Percentiles rank a stretch among this genome's conserved stretches.
These are phyloP conservation scores for Maconellicoccus hirsutus DNA, from an alignment of 1,140 invertebrate genomes.

Conservation along the genomic window DNA sequence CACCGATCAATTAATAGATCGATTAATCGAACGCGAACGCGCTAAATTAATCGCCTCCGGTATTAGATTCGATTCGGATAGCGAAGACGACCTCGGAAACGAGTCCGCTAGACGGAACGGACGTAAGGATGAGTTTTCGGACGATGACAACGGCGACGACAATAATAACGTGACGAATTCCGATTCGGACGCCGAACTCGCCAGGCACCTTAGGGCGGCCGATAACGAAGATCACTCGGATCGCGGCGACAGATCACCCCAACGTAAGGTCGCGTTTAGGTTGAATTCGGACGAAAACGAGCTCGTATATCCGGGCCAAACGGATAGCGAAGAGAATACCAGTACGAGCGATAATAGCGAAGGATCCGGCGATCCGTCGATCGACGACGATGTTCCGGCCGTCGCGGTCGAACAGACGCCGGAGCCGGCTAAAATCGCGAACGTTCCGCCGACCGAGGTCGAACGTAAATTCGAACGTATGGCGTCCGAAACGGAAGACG, in stretches of 20 bases:
- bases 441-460: slow-evolving; percentile 32
- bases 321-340: slow-evolving; percentile 20
- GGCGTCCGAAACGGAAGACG: slow-evolving; percentile 37
- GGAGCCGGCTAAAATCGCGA: neutral
- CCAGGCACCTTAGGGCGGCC: neutral
- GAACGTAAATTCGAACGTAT: slow-evolving; percentile 46
- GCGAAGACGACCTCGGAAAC: slow-evolving; percentile 18
- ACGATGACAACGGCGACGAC: slow-evolving; percentile 29
- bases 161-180: neutral
- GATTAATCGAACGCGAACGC: slow-evolving; percentile 30
- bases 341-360: slow-evolving; percentile 12
- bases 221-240: slow-evolving; percentile 10
- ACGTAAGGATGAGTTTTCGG: slow-evolving; percentile 12
- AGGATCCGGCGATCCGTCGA: neutral
- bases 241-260: slow-evolving; percentile 8
- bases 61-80: slow-evolving; percentile 17
- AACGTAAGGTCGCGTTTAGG: slow-evolving; percentile 26
- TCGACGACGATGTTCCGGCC: neutral
- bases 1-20: slow-evolving; percentile 29
- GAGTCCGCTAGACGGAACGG: slow-evolving; percentile 23
- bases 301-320: slow-evolving; percentile 24
- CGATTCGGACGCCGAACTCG: slow-evolving; percentile 22
- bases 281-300: slow-evolving; percentile 26
- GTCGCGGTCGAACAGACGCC: neutral
- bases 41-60: slow-evolving; percentile 27